Evolutionary conservation across 2,888 invertebrate species (phyloP), one percentile per base, ranked within the genome.

Genomic region (Busseola fusca): DNA sequence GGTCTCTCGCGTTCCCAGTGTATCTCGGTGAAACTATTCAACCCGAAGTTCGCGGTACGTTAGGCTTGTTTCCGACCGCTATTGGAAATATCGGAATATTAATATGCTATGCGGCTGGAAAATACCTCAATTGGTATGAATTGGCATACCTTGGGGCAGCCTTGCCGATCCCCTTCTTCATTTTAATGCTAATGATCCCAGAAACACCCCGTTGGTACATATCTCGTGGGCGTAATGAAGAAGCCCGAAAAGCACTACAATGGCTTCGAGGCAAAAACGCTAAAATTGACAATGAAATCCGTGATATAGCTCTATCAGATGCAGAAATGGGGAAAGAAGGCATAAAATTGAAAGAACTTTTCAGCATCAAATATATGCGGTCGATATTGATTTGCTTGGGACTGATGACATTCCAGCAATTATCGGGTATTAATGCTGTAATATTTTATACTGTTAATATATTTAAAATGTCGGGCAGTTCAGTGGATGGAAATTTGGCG

Each of bases 121-220:
- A 97, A 89, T 97, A 97, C 83, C 93, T 98, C 62, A 96, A 97
- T 87, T 99, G 99, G 99, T 97, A 97, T 45, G 93, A 96, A 81
- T 93, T 99, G 75, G 99, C 99, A 1, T 96, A 97, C 78, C 90
- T 98, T 18, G 98, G 98, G 30, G 97, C 97, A 3, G 91, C 96
- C 1, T 91, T 98, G 52, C 97, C 98, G 0, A 89, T 98, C 67
- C 97, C 98, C 0, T 98, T 98, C 89, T 94, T 98, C 34, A 88
- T 98, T n/a, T 92, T 98, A 72, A 97, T 98, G 96, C 97, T 98
- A 87, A 95, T 98, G 84, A 98, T 99, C 81, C 99, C 99, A 3
- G 99, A 99, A 94, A 98, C 99, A 0, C 99, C 99, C 0, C 97
- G 98, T 80, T 99, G 98, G 98, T 98, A 98, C 91, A 97, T 99